A percentile compares a stretch with the other conserved stretches of the same genome.
phyloP scores from a whole-genome alignment of 2,797 vertebrate genomes.

The Paramormyrops hopkinsi region DNA sequence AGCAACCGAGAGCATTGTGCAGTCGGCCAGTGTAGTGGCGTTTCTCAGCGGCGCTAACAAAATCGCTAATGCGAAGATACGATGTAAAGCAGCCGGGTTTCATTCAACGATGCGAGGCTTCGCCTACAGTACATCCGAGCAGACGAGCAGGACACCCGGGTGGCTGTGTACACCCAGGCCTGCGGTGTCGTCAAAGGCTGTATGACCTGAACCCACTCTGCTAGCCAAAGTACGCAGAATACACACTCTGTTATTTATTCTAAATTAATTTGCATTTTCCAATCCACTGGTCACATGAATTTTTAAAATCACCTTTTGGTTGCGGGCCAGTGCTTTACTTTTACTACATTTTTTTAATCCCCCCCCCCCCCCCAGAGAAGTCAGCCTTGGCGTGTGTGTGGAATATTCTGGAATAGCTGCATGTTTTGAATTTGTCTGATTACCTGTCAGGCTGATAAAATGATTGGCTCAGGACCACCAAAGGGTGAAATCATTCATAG shows the following conservation, averaged over 20 bases:
- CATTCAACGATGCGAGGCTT: neutral
- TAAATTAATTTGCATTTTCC: neutral
- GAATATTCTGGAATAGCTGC: neutral
- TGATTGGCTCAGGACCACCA: neutral
- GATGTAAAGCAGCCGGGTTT: neutral
- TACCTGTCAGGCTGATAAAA: neutral
- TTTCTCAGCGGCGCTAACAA: neutral
- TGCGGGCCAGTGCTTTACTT: neutral
- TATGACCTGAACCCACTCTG: neutral
- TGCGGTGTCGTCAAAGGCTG: neutral
- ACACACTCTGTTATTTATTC: neutral
- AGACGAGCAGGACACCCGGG: neutral
- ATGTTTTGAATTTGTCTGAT: neutral
- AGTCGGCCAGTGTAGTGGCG: neutral
- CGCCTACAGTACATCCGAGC: too few relatives aligned
- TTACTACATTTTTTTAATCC: neutral
- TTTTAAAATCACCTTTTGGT: neutral
- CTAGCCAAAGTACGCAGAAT: neutral
- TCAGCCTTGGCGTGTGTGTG: neutral
- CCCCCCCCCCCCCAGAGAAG: neutral
- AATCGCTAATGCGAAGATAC: neutral
- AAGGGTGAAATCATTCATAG: neutral
- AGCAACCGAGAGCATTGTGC: slow-evolving; percentile 10
- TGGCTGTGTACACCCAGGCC: neutral
- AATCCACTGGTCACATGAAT: neutral